Evolutionary conservation across 2,888 invertebrate species (phyloP), one percentile per base, ranked within the genome.

Genomic region (Caenorhabditis sp.): DNA sequence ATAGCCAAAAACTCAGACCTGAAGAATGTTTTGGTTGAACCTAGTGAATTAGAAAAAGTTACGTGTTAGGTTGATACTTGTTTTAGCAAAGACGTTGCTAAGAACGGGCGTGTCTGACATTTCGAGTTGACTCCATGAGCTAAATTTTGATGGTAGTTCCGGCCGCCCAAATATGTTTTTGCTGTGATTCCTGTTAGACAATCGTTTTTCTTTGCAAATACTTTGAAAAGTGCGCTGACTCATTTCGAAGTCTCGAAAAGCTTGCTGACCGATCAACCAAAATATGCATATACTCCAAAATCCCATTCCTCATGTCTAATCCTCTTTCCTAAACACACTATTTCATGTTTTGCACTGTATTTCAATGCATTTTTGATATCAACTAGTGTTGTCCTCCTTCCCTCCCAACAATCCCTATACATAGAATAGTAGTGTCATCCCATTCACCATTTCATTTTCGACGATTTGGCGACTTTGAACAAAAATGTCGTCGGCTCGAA

Each of bases 401-500:
- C n/a, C 17, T 23, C 21, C n/a, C 51, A n/a, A 51, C 5, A 51
- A 51, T 51, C 43, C 43, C 43, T 43, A 43, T 43, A 43, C 43
- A 43, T 43, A 17, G 12, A 17, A 43, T 43, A 43, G 43, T 43
- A 43, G 66, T 70, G 69, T 70, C 62, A 66, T 62, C 62, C 58
- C 59, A 36, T 62, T 66, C 66, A 59, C 62, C 57, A 49, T 55
- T 66, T 55, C 36, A 27, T 66, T 65, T 62, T 62, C 66, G 69
- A 49, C 58, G 61, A 69, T 58, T 43, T 43, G 43, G 43, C 17
- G 43, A 36, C 36, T 71, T 65, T 62, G 67, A 61, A 58, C 71
- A 31, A 53, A 61, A 53, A 72, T 72, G 72, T 67, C 68, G 43
- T 80, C 79, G 50, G 80, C 82, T 55, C 77, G 83, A 55, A 79